A percentile compares a stretch with the other conserved stretches of the same genome.
Evolutionary conservation across 2,797 vertebrate genomes (phyloP).

Genomic region (Telmatherina bonti): DNA sequence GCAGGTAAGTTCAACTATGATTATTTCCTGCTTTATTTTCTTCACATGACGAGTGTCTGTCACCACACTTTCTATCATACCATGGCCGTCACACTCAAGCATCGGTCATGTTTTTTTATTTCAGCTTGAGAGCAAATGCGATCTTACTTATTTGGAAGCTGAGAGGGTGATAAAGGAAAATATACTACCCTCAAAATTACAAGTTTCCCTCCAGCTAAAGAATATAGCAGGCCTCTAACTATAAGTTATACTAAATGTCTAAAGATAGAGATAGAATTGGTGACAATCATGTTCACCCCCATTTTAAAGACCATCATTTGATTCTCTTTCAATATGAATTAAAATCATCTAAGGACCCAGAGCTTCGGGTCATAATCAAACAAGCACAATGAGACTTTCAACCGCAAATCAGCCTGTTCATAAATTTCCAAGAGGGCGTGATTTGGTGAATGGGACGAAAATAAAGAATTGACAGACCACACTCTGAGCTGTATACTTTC

Average conservation of each 20-base stretch:
- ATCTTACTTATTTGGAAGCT: constrained; percentile 42
- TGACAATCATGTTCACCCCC: constrained; percentile 58
- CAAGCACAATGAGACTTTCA: constrained; percentile 14
- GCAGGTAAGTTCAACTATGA: constrained; percentile 66
- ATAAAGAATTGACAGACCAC: constrained; percentile 69
- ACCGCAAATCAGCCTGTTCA: constrained; percentile 56
- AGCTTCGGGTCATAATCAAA: constrained; percentile 48
- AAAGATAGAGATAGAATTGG: constrained; percentile 74
- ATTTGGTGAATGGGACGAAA: constrained; percentile 66
- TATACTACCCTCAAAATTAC: constrained; percentile 70
- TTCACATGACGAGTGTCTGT: constrained; percentile 31
- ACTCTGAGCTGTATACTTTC: constrained; percentile 73
- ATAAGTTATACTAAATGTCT: constrained; percentile 66
- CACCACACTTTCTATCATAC: constrained; percentile 33
- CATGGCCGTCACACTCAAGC: not conserved
- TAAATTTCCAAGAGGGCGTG: constrained; percentile 61
- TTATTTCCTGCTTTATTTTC: constrained; percentile 48
- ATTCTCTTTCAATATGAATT: constrained; percentile 32
- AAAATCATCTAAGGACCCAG: constrained; percentile 37
- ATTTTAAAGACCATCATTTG: constrained; percentile 21
- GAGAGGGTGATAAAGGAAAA: constrained; percentile 67
- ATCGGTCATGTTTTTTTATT: constrained; percentile 28
- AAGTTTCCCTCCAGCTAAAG: constrained; percentile 59
- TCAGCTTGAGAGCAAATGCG: constrained; percentile 30
- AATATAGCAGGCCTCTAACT: constrained; percentile 74